Percentiles rank a stretch among this genome's conserved stretches.
These are phyloP conservation scores for Serinus canaria DNA, from an alignment of 2,113 vertebrate genomes.

Conservation along the genomic window DNA sequence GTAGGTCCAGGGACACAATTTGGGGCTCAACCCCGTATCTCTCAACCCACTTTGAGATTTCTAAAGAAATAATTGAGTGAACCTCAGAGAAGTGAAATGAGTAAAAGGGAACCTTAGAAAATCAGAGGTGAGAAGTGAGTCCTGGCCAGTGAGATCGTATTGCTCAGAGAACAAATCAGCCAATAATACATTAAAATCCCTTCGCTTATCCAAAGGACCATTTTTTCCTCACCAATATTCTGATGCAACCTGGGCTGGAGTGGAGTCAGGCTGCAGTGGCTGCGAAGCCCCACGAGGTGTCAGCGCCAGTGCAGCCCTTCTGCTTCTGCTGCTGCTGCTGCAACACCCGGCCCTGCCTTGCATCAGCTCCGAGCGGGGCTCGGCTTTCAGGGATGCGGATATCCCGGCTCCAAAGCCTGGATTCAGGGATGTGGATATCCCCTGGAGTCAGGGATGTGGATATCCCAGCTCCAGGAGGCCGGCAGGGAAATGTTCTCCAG, in stretches of 20 bases:
- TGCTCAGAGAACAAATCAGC: background rate
- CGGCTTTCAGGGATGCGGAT: background rate
- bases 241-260: slow-evolving; percentile 48
- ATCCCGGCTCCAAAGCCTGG: background rate
- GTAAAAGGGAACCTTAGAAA: background rate
- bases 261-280: slow-evolving; percentile 45
- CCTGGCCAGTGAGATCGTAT: background rate
- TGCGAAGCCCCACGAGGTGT: slow-evolving; percentile 14
- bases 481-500: background rate
- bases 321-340: background rate
- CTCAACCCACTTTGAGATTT: background rate
- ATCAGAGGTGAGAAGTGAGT: background rate
- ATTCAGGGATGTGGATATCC: background rate
- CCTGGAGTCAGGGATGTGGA: background rate
- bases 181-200: background rate
- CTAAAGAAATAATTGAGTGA: background rate
- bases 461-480: background rate
- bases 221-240: background rate
- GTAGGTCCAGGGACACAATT: background rate
- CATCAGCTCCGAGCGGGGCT: background rate
- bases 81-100: background rate
- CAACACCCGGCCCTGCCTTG: background rate
- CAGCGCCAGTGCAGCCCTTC: slow-evolving; percentile 25
- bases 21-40: background rate
- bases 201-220: background rate